Conservation (phyloP, 2,888 invertebrate genomes). For the Xylota sylvarum region DNA sequence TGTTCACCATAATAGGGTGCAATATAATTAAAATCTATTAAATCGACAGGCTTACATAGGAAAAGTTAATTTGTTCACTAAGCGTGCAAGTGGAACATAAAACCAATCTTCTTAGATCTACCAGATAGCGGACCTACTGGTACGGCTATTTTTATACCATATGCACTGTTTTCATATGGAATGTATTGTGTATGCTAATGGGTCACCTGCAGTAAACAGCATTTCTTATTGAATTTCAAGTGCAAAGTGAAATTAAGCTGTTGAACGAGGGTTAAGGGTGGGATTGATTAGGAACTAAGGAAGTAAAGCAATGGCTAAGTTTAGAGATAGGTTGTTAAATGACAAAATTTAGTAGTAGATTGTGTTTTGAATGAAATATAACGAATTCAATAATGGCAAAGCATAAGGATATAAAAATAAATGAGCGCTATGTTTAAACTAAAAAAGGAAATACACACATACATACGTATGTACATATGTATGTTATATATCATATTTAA, state of each 20-base stretch:
- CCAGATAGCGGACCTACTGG: slow-evolving; percentile 15
- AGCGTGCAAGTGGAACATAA: slow-evolving; percentile 32
- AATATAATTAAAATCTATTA: neutral
- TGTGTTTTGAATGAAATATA: no score
- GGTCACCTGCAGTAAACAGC: slow-evolving; percentile 24
- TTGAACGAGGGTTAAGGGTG: neutral
- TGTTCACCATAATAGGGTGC: slow-evolving; percentile 1
- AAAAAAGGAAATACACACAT: no score
- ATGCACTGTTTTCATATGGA: neutral
- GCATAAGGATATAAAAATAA: no score
- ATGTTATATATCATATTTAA: no score
- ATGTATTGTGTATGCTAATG: slow-evolving; percentile 32
- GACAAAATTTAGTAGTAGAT: neutral
- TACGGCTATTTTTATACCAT: neutral
- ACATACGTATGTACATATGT: no score
- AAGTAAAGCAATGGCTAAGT: neutral
- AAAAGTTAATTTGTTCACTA: neutral
- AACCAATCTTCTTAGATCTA: slow-evolving; percentile 20
- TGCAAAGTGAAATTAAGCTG: slow-evolving; percentile 9
- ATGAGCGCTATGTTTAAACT: no score
- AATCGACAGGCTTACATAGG: neutral
- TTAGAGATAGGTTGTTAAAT: neutral
- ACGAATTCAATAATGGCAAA: no score
- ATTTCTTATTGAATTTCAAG: slow-evolving; percentile 13
- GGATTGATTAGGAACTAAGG: neutral